Evolutionary conservation across 2,888 invertebrate species (phyloP).

Genomic region (Pollenia angustigena): DNA sequence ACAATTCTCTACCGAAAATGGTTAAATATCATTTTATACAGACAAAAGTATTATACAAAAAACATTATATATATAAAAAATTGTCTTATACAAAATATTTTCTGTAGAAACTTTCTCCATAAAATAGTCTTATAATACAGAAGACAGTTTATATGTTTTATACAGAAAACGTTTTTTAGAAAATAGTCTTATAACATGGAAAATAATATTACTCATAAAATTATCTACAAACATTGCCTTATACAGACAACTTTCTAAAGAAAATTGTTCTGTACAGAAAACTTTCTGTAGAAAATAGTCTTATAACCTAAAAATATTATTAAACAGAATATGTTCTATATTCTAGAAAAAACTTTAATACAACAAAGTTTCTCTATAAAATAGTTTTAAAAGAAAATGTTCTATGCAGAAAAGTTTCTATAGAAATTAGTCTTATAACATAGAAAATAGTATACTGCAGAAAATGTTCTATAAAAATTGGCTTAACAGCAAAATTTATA

Average conservation of each 20-base stretch:
- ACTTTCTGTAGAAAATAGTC: no score
- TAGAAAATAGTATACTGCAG: background rate
- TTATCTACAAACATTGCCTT: background rate
- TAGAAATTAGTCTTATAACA: background rate
- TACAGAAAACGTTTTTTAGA: background rate
- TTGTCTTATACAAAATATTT: no score
- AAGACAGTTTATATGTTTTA: no score
- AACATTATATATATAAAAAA: no score
- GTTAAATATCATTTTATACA: background rate
- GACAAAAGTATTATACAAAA: no score
- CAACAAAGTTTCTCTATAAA: no score
- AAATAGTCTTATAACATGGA: background rate
- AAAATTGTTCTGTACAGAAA: background rate
- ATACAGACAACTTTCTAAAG: background rate
- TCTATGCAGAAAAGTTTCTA: background rate
- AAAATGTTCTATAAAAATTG: background rate
- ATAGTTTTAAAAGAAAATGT: background rate
- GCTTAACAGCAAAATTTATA: no score
- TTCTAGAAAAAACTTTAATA: no score
- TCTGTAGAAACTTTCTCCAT: no score
- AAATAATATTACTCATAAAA: background rate
- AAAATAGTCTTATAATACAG: background rate
- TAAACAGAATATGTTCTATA: background rate
- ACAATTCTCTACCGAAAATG: background rate
- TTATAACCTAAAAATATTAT: background rate